A percentile compares a stretch with the other conserved stretches of the same genome.
These are phyloP conservation scores for Nicator chloris DNA, from an alignment of 2,113 vertebrate species.

Conservation along the genomic window DNA sequence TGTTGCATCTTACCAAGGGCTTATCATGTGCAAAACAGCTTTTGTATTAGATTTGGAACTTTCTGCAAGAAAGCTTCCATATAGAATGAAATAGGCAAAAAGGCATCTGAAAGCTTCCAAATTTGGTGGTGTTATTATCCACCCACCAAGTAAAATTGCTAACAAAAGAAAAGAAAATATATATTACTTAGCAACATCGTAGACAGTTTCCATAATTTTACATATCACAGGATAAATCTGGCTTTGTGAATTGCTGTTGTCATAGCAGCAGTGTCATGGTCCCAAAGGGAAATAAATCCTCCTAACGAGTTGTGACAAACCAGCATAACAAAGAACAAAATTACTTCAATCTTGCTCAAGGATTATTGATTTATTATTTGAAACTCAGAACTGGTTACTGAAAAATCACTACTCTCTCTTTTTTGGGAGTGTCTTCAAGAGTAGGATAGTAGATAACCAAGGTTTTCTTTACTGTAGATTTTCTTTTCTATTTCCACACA, in stretches of 20 bases:
- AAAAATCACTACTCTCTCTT: neutral
- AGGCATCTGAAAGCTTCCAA: neutral
- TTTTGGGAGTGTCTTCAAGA: neutral
- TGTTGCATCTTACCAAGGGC: neutral
- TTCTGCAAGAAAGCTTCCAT: neutral
- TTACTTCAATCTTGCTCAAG: conserved; percentile 29
- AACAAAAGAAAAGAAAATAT: neutral
- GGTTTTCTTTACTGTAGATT: neutral
- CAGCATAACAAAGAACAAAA: conserved; percentile 32
- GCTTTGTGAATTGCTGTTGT: conserved; percentile 37
- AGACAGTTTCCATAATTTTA: conserved; percentile 18
- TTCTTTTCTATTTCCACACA: neutral
- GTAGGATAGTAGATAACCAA: neutral
- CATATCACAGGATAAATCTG: neutral
- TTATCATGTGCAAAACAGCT: neutral
- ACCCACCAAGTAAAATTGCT: conserved; percentile 7
- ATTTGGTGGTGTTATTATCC: neutral
- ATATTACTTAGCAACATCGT: neutral
- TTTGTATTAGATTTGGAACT: neutral
- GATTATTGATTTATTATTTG: conserved; percentile 45
- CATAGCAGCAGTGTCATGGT: conserved; percentile 37
- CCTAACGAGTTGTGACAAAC: conserved; percentile 54
- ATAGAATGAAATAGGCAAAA: neutral
- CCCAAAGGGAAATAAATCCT: conserved; percentile 42
- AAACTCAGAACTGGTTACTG: conserved; percentile 40